Conservation (phyloP, 2,113 vertebrate species). For the Fukomys damarensis region DNA sequence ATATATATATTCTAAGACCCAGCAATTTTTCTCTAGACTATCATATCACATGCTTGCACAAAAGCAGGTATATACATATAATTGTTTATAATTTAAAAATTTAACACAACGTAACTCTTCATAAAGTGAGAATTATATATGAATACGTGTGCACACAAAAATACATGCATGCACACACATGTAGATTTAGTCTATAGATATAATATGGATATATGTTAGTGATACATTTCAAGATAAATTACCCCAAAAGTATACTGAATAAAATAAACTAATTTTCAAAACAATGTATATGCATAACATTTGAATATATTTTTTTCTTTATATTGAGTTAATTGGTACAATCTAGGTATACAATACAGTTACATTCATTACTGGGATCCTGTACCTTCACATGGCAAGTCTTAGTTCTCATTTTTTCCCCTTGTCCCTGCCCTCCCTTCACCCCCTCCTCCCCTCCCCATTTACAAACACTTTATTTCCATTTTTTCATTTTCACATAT, state of each 20-base stretch:
- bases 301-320: background rate
- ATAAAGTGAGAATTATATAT: background rate
- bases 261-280: background rate
- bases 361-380: no score
- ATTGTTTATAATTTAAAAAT: slow-evolving; percentile 17
- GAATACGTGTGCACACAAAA: background rate
- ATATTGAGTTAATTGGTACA: no score
- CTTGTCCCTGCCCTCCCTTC: no score
- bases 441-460: no score
- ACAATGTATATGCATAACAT: background rate
- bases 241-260: background rate
- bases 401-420: no score
- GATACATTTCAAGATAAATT: background rate
- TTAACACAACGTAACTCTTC: background rate
- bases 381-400: no score
- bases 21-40: background rate
- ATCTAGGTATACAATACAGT: no score
- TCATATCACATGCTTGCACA: background rate
- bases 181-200: background rate
- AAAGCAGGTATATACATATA: background rate
- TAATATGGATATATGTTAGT: background rate
- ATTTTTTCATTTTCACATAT: no score
- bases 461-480: no score
- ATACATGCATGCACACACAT: background rate
- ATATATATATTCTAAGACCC: background rate